Evolutionary conservation across 2,888 invertebrate genomes (phyloP).

Genomic region (Opisthograptis luteolata): DNA sequence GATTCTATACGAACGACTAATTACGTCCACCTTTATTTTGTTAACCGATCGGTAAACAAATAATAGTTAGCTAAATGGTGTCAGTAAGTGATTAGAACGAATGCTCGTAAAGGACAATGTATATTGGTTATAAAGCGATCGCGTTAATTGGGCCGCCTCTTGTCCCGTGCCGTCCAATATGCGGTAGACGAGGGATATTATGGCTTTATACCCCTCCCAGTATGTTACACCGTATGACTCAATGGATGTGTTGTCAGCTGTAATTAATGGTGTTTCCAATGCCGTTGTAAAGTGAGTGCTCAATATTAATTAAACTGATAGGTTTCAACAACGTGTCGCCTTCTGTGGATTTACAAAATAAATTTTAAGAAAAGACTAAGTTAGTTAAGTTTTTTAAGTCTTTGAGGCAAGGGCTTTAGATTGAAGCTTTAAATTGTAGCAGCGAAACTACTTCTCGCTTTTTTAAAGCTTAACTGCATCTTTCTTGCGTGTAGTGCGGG

Average conservation of each 20-base stretch:
- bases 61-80: constrained; percentile 33
- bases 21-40: constrained; percentile 11
- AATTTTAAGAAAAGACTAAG: too few species aligned
- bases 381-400: too few species aligned
- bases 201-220: constrained; percentile 31
- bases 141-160: constrained; percentile 56
- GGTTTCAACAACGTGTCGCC: not conserved
- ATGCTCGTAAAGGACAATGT: constrained; percentile 58
- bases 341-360: too few species aligned
- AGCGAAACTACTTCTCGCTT: not conserved
- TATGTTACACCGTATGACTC: constrained; percentile 13
- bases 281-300: not conserved
- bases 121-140: constrained; percentile 61
- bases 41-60: constrained; percentile 24
- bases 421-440: too few species aligned
- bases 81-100: constrained; percentile 57
- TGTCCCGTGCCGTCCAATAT: constrained; percentile 43
- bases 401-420: too few species aligned
- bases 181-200: constrained; percentile 39
- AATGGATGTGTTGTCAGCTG: constrained; percentile 19
- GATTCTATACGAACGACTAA: not conserved
- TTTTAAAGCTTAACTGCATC: constrained; percentile 29
- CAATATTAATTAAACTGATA: constrained; percentile 19
- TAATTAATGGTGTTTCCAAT: constrained; percentile 20
- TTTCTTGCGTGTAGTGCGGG: constrained; percentile 32